Base-by-base conservation (phyloP, 1,140 invertebrate species). In the Drosophila hydei region DNA sequence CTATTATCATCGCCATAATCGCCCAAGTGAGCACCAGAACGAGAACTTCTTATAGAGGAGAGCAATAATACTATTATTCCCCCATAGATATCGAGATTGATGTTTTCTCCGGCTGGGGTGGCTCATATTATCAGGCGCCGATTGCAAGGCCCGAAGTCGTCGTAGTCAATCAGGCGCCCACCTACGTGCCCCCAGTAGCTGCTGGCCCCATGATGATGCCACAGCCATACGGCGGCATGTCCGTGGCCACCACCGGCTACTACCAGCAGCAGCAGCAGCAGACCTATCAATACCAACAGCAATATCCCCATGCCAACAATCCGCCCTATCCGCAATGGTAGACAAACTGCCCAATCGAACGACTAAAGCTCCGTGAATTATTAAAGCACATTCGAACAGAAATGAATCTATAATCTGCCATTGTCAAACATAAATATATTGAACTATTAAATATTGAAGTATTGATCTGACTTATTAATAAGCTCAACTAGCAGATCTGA, bases 91-190 rank as follows among this genome's bases (percentile, higher is more conserved):
- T 89, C 80, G 87, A 89, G 19, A 79, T 89, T 89, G 87, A 89
- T 90, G 73, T 89, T 75, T 67, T 89, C 77, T 45, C 87, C 80
- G 72, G 70, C 67, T 87, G 81, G 63, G 67, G 87, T 89, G 87
- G 71, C 61, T 38, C 62, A 51, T 88, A 83, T 54, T 88, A 88
- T 88, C 62, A 60, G 69, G 51, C 83, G 75, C 52, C 83, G 72
- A 21, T 69, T 88, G 54, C 72, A 83, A 25, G 84, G 84, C 61
- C 83, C 59, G 83, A 88, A 45, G 52, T 88, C 36, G 79, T 88
- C 51, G 77, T 83, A 62, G 63, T 88, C 42, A 88, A 52, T 4
- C 87, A 75, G 19, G 69, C 75, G 0, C 45, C 67, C 1, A 79
- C 51, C 30, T 89, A 89, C 21, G 30, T 67, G 23, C 77, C 87